These are phyloP conservation scores for Macroramphosus scolopax DNA, from an alignment of 2,797 vertebrate species.

Conservation along the genomic window DNA sequence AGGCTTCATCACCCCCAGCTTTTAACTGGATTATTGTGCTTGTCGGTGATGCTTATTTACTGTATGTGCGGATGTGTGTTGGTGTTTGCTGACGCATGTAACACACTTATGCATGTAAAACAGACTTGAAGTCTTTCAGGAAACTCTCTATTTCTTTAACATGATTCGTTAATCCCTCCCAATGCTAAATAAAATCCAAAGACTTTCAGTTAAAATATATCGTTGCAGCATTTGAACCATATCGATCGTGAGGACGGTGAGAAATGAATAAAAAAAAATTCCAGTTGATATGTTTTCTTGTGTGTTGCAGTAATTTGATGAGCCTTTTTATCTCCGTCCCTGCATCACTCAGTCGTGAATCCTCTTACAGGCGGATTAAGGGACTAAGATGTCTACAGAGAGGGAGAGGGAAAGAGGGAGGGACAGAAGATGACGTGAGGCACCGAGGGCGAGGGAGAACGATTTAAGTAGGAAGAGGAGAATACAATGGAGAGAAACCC, in stretches of 20 bases:
- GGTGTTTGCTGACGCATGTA: background rate
- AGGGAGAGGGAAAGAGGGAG: conserved; percentile 23
- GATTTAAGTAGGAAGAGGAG: conserved; percentile 9
- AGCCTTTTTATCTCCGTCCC: conserved; percentile 17
- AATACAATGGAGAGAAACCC: conserved; percentile 55
- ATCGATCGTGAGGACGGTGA: too few relatives aligned
- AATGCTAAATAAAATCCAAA: too few relatives aligned
- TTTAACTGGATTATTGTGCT: conserved; percentile 53
- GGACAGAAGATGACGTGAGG: conserved; percentile 8
- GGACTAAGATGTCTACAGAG: conserved; percentile 67
- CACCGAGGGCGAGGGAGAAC: conserved; percentile 25
- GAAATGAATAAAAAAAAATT: too few relatives aligned
- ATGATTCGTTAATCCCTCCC: too few relatives aligned
- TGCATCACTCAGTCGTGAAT: conserved; percentile 59
- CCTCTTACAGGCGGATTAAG: conserved; percentile 80
- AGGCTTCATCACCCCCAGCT: conserved; percentile 45
- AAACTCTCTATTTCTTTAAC: background rate
- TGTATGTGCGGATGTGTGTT: conserved; percentile 11
- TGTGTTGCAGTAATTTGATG: conserved; percentile 24
- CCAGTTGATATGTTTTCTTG: background rate
- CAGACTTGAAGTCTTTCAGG: too few relatives aligned
- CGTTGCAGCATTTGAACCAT: too few relatives aligned
- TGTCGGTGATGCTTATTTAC: conserved; percentile 35
- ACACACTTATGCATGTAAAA: too few relatives aligned
- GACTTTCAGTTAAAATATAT: too few relatives aligned